Evolutionary conservation across 2,113 vertebrate genomes (phyloP).

Genomic region (Zapus hudsonius): DNA sequence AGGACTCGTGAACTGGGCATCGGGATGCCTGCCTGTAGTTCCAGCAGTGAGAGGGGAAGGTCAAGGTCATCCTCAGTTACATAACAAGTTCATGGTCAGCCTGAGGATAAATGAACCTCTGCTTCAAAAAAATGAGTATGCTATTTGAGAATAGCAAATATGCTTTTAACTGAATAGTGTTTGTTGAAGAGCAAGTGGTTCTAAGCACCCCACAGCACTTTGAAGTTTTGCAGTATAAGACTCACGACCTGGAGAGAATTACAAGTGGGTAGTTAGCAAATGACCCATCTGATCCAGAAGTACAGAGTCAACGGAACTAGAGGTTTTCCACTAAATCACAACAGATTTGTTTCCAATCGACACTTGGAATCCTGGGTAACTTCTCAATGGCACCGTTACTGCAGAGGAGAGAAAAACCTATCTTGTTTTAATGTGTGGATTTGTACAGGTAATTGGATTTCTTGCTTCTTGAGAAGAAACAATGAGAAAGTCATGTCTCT

Average conservation of each 20-base stretch:
- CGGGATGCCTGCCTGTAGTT: too few relatives aligned
- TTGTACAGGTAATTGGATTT: conserved; percentile 57
- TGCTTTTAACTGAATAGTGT: conserved; percentile 4
- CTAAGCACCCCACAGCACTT: background rate
- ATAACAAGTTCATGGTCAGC: too few relatives aligned
- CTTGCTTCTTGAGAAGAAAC: conserved; percentile 36
- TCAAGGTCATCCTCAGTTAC: too few relatives aligned
- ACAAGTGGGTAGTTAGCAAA: background rate
- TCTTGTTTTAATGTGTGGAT: background rate
- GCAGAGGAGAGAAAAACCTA: background rate
- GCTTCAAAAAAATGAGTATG: too few relatives aligned
- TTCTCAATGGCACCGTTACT: background rate
- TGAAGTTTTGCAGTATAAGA: background rate
- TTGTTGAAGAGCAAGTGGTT: background rate
- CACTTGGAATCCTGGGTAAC: background rate
- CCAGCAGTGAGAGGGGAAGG: too few relatives aligned
- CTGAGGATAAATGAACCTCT: too few relatives aligned
- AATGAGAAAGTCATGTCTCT: conserved; percentile 31
- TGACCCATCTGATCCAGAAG: background rate
- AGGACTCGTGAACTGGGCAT: too few relatives aligned
- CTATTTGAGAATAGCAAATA: background rate
- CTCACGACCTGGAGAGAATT: background rate
- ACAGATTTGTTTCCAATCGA: conserved; percentile 28
- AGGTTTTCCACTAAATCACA: conserved; percentile 14
- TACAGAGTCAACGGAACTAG: conserved; percentile 22